phyloP scores from a whole-genome alignment of 2,888 invertebrate species.

The Lingula anatina region DNA sequence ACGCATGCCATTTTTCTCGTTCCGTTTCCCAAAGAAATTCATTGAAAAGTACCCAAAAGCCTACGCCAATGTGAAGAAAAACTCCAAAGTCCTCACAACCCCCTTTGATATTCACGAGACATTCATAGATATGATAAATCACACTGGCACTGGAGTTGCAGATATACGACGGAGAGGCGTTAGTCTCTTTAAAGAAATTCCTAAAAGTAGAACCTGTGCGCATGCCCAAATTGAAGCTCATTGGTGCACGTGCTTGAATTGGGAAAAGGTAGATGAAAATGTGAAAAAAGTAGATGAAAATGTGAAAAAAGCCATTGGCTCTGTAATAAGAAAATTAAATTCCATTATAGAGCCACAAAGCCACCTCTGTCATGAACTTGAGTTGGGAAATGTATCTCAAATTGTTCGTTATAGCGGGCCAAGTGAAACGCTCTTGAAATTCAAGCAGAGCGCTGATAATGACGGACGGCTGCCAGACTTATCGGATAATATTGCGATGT shows the following conservation, averaged over 20 bases:
- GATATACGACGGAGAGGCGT: constrained; percentile 25
- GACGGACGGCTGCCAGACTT: too few relatives aligned
- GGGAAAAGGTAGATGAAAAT: too few relatives aligned
- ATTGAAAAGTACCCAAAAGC: constrained; percentile 60
- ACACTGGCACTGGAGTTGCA: constrained; percentile 30
- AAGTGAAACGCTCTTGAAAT: too few relatives aligned
- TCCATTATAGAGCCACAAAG: too few relatives aligned
- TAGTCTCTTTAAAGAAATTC: constrained; percentile 49
- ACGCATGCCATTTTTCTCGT: constrained; percentile 77
- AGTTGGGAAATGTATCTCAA: too few relatives aligned
- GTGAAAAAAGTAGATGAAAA: too few relatives aligned
- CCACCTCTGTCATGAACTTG: too few relatives aligned
- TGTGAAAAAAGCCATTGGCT: too few relatives aligned
- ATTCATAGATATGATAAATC: constrained; percentile 64
- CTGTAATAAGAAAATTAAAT: too few relatives aligned
- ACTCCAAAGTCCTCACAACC: constrained; percentile 68
- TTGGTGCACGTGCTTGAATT: constrained; percentile 88
- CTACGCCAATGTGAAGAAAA: constrained; percentile 59
- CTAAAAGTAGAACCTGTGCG: constrained; percentile 71
- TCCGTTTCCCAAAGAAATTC: constrained; percentile 70
- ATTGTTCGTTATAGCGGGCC: too few relatives aligned
- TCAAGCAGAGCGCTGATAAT: too few relatives aligned
- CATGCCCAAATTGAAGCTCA: constrained; percentile 88
- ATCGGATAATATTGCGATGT: too few relatives aligned
- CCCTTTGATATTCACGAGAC: constrained; percentile 88